Conservation (phyloP, 2,888 invertebrate species). For the Drosophila meridiana region DNA sequence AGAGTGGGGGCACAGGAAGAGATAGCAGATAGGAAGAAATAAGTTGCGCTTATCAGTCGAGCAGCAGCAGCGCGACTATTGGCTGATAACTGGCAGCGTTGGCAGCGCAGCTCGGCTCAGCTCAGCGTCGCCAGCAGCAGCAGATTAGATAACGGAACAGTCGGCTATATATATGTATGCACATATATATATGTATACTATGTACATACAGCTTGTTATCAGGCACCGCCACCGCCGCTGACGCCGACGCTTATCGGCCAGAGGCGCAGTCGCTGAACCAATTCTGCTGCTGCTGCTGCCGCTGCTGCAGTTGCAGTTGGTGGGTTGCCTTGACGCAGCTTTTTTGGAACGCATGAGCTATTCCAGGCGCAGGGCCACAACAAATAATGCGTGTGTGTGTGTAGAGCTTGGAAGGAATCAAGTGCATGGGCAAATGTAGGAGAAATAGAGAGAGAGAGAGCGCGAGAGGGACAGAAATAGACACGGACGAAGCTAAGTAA, state of each 20-base stretch:
- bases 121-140: constrained; percentile 31
- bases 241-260: constrained; percentile 24
- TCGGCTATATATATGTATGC: not conserved
- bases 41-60: constrained; percentile 50
- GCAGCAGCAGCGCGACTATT: constrained; percentile 38
- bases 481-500: not conserved
- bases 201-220: constrained; percentile 24
- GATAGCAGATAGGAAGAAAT: constrained; percentile 49
- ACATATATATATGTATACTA: not conserved
- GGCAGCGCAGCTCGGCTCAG: constrained; percentile 6
- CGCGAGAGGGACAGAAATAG: not conserved
- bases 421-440: not conserved
- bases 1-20: constrained; percentile 42
- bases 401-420: constrained; percentile 7
- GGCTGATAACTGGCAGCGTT: constrained; percentile 38
- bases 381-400: constrained; percentile 10
- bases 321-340: constrained; percentile 25
- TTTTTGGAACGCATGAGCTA: constrained; percentile 27
- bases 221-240: not conserved
- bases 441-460: not conserved
- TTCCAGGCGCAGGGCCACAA: constrained; percentile 39
- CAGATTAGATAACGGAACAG: constrained; percentile 55
- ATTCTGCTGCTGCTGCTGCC: constrained; percentile 15
- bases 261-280: constrained; percentile 6
- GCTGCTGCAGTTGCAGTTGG: constrained; percentile 26